Evolutionary conservation across 2,888 invertebrate genomes (phyloP), one percentile per base, ranked within the genome.

Genomic region (Saturnia pavonia): DNA sequence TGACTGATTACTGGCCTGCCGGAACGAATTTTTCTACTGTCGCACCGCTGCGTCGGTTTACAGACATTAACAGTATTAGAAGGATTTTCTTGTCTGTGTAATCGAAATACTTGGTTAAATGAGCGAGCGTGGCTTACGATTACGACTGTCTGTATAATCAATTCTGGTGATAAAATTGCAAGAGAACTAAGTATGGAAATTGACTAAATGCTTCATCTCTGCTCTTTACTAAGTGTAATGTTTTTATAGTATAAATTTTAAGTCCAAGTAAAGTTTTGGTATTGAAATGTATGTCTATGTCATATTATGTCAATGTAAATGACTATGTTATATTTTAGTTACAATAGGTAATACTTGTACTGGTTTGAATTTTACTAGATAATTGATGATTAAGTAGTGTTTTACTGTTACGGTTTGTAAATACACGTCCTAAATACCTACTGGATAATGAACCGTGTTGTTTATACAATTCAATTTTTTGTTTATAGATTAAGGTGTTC

Each of bases 1-100:
- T 91, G 91, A 90, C 89, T 87, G 90, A 91, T 91, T 87, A 88
- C 90, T 81, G 84, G 81, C 83, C 81, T 82, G 84, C 80, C 81
- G 82, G 84, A 86, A 81, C 84, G 86, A 87, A 88, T 91, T 89
- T 90, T 89, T 88, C 87, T 79, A 81, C 82, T 85, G 86, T 85
- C 87, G 79, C 83, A 80, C 74, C 76, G 75, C 70, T 76, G 74
- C 75, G 72, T 34, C 73, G 78, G 79, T 82, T 82, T 80, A 78
- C 77, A 81, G 83, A 83, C 87, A 87, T 90, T 89, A 87, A 83
- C 81, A 78, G 86, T 82, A 85, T 88, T 86, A 85, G 80, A 77
- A 74, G 77, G 85, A 85, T 86, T 86, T 85, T 76, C 79, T 83
- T 82, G 84, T 85, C 83, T 81, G 80, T 83, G 81, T 86, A 87